These are phyloP conservation scores for Galerucella pusilla DNA, from an alignment of 2,888 invertebrate species.

Conservation along the genomic window DNA sequence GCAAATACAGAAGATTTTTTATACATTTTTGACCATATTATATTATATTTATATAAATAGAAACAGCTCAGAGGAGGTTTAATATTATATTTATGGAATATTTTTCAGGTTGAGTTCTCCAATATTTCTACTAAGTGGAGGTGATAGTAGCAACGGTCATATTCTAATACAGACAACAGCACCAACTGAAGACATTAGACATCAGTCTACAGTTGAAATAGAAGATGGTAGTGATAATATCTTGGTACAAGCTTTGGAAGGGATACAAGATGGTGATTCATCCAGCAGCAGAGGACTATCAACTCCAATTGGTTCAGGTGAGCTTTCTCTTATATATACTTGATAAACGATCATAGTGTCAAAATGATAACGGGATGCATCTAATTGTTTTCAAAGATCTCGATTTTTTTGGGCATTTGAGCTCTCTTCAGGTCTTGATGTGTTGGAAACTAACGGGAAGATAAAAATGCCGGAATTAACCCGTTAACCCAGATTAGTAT, in stretches of 20 bases:
- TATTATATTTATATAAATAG: too few species aligned
- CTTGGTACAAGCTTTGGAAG: conserved; percentile 58
- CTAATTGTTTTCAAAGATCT: too few species aligned
- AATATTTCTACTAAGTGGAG: conserved; percentile 61
- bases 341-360: background rate
- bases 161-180: conserved; percentile 60
- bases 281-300: conserved; percentile 53
- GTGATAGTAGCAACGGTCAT: conserved; percentile 59
- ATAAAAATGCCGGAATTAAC: conserved; percentile 31
- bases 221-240: conserved; percentile 55
- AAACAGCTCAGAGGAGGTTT: too few species aligned
- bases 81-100: too few species aligned
- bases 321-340: too few species aligned
- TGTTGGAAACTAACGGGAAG: conserved; percentile 24
- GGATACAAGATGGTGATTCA: conserved; percentile 56
- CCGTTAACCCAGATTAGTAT: conserved; percentile 33
- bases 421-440: conserved; percentile 3
- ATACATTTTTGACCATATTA: too few species aligned
- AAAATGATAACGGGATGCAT: background rate
- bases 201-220: conserved; percentile 45
- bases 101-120: conserved; percentile 55
- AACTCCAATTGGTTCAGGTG: conserved; percentile 62
- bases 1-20: too few species aligned
- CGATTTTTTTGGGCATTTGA: conserved; percentile 11
- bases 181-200: conserved; percentile 51